Base-by-base conservation (phyloP, 2,888 invertebrate species). In the Melanophora roralis region DNA sequence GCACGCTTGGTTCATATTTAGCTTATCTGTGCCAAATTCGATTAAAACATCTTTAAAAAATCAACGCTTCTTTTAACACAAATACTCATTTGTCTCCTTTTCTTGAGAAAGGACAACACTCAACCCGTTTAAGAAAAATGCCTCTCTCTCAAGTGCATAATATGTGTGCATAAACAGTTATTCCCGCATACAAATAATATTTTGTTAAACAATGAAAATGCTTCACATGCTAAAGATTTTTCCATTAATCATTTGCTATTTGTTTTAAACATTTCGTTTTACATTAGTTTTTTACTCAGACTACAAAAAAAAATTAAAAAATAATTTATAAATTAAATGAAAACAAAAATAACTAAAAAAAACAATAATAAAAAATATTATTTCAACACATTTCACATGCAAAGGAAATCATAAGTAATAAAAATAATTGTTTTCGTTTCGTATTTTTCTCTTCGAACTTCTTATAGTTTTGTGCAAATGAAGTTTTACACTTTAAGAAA, bases 341-440 rank as follows among this genome's bases (percentile, higher is more conserved):
- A 75, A 14, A 73, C 60, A 5, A 59, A 67, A 68, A 23, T 72
- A 74, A 74, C 65, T n/a, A n/a, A n/a, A n/a, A n/a, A n/a, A n/a
- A 74, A 65, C 73, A 74, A 57, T 43, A 65, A 60, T 67, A 67
- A 36, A 59, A 76, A 80, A 76, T 76, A 76, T 76, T 76, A 80
- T 76, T 80, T 67, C 76, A 68, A 80, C 76, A 80, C 80, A 80
- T 80, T 80, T 80, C 68, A 80, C 80, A 80, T 80, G 80, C 80
- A 80, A 80, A 80, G 80, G 80, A 80, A 80, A 80, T 80, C 80
- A 76, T 80, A 80, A 80, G 80, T 80, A 80, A 76, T 80, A 80
- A 64, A 80, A 80, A 76, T 76, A 80, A 80, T 80, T 80, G 80
- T 76, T 80, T 68, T 80, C 72, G 19, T 76, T 73, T 67, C 47